These are phyloP conservation scores for Euplagia quadripunctaria DNA, from an alignment of 2,888 invertebrate species.

Conservation along the genomic window DNA sequence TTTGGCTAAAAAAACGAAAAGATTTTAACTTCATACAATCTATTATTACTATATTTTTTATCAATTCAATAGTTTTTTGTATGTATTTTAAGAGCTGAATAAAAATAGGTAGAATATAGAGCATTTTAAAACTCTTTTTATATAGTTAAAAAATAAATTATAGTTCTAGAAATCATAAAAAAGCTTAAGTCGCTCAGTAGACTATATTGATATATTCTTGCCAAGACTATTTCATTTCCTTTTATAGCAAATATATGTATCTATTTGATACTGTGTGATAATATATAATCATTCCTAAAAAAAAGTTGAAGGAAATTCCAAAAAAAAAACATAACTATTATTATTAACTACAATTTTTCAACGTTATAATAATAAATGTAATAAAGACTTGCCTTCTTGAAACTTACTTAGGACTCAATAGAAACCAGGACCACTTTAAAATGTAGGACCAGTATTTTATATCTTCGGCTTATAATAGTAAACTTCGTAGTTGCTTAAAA, in stretches of 20 bases:
- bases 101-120: neutral
- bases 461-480: conserved; percentile 37
- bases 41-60: no score
- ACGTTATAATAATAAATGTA: no score
- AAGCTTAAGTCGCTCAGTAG: conserved; percentile 21
- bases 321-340: neutral
- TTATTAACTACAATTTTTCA: neutral
- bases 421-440: conserved; percentile 54
- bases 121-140: neutral
- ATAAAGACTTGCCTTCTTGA: neutral
- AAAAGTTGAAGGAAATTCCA: neutral
- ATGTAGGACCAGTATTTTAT: conserved; percentile 50
- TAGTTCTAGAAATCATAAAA: conserved; percentile 10
- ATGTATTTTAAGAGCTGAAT: no score
- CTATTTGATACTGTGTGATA: conserved; percentile 11
- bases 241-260: conserved; percentile 5
- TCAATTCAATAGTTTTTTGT: no score
- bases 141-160: neutral
- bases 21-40: neutral
- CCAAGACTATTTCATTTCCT: conserved; percentile 49
- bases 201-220: conserved; percentile 53
- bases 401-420: neutral
- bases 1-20: neutral
- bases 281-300: conserved; percentile 15
- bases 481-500: conserved; percentile 23